Conservation (phyloP, 2,113 vertebrate genomes). For the Perca schrenkii region DNA sequence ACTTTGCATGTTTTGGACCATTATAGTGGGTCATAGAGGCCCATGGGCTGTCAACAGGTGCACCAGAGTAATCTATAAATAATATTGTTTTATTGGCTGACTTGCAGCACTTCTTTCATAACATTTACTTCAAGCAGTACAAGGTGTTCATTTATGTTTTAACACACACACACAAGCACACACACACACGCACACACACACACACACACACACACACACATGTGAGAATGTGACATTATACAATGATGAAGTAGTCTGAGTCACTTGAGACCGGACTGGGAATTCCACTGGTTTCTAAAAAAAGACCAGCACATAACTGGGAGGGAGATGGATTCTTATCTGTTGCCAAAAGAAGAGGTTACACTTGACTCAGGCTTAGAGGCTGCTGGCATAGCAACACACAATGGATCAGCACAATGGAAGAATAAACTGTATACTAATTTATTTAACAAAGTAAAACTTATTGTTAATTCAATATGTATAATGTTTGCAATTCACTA, state of each 20-base stretch:
- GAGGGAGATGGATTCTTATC: constrained; percentile 49
- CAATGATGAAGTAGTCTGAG: constrained; percentile 59
- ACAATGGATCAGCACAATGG: background rate
- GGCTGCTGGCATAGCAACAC: constrained; percentile 17
- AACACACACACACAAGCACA: too few relatives aligned
- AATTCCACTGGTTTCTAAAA: constrained; percentile 75
- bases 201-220: constrained; percentile 1
- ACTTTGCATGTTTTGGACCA: background rate
- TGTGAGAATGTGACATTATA: constrained; percentile 14
- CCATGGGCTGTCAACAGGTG: background rate
- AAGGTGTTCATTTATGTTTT: constrained; percentile 23
- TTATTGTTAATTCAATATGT: background rate
- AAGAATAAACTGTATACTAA: constrained; percentile 5
- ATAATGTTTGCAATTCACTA: background rate
- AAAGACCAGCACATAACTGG: constrained; percentile 71
- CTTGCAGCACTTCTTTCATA: background rate
- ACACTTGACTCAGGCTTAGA: constrained; percentile 38
- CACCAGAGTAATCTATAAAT: constrained; percentile 21
- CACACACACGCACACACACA: constrained; percentile 11
- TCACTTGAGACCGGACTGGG: constrained; percentile 63
- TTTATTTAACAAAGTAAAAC: background rate
- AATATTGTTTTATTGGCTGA: constrained; percentile 5
- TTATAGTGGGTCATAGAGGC: background rate
- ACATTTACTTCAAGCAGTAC: background rate
- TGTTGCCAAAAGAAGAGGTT: constrained; percentile 56